phyloP scores from a whole-genome alignment of 2,888 invertebrate species.

The Rotaria socialis region DNA sequence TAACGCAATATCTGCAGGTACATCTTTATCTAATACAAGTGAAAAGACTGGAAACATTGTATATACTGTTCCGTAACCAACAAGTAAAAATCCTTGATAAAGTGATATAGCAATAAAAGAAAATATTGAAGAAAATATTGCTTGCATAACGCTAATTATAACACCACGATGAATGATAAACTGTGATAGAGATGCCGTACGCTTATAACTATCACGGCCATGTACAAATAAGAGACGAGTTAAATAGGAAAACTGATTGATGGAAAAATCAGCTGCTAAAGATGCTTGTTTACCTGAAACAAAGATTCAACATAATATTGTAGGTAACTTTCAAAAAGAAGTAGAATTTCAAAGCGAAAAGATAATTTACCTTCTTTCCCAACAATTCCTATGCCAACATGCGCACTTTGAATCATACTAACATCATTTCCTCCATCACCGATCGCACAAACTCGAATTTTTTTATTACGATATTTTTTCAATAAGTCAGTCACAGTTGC shows the following conservation, averaged over 20 bases:
- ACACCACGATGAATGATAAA: constrained; percentile 97
- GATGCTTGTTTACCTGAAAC: constrained; percentile 65
- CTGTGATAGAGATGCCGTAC: constrained; percentile 92
- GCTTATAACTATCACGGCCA: constrained; percentile 68
- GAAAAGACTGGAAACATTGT: constrained; percentile 98
- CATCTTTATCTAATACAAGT: constrained; percentile 90
- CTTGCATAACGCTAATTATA: constrained; percentile 96
- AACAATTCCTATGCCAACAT: constrained; percentile 74
- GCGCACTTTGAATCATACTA: constrained; percentile 65
- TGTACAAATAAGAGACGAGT: constrained; percentile 71
- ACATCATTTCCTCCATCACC: constrained; percentile 71
- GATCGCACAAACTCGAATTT: constrained; percentile 52
- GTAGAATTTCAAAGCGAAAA: too few species aligned
- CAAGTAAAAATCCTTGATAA: constrained; percentile 97
- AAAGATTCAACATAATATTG: too few species aligned
- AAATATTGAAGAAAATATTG: constrained; percentile 96
- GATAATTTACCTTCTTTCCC: constrained; percentile 63
- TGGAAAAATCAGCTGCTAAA: constrained; percentile 92
- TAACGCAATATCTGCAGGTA: constrained; percentile 82
- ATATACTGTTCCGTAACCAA: constrained; percentile 94
- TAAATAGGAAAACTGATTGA: constrained; percentile 79
- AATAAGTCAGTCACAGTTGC: constrained; percentile 69
- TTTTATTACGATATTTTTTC: constrained; percentile 66
- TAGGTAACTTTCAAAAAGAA: too few species aligned
- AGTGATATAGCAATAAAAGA: constrained; percentile 94